A percentile compares a stretch with the other conserved stretches of the same genome.
These are phyloP conservation scores for Clarias platycephalus DNA, from an alignment of 2,797 vertebrate genomes.

Conservation along the genomic window DNA sequence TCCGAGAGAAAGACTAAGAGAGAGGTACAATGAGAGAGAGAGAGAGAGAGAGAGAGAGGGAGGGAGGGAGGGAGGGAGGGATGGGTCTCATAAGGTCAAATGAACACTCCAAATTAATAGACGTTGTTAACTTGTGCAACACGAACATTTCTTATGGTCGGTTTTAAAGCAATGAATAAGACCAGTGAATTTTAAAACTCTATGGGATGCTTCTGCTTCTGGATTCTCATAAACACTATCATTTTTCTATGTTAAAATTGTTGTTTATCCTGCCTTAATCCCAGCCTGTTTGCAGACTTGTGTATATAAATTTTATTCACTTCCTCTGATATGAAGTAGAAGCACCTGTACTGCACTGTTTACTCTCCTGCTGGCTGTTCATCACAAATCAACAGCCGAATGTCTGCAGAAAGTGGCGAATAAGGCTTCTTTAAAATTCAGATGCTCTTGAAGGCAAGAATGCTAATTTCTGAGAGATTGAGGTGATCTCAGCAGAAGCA, in stretches of 20 bases:
- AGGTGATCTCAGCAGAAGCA: conserved; percentile 51
- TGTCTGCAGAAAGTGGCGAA: conserved; percentile 28
- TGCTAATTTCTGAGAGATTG: conserved; percentile 37
- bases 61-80: background rate
- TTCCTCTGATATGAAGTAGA: conserved; percentile 11
- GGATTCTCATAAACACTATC: conserved; percentile 1
- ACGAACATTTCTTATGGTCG: background rate
- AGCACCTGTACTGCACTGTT: conserved; percentile 3
- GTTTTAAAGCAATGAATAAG: background rate
- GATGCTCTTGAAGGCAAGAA: conserved; percentile 18
- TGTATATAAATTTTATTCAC: conserved; percentile 26
- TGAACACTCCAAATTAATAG: background rate
- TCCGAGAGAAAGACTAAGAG: background rate
- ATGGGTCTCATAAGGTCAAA: background rate
- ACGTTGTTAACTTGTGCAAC: background rate
- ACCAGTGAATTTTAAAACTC: conserved; percentile 1
- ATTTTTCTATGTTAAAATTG: background rate
- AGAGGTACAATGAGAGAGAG: background rate
- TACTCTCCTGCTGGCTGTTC: conserved; percentile 38
- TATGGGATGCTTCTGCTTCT: conserved; percentile 6
- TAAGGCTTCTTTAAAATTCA: conserved; percentile 39
- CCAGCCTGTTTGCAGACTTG: background rate
- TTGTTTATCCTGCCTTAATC: conserved; percentile 25
- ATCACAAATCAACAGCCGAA: conserved; percentile 36
- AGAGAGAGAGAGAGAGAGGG: background rate